Conservation (phyloP, 2,888 invertebrate genomes). For the Anarsia innoxiella region DNA sequence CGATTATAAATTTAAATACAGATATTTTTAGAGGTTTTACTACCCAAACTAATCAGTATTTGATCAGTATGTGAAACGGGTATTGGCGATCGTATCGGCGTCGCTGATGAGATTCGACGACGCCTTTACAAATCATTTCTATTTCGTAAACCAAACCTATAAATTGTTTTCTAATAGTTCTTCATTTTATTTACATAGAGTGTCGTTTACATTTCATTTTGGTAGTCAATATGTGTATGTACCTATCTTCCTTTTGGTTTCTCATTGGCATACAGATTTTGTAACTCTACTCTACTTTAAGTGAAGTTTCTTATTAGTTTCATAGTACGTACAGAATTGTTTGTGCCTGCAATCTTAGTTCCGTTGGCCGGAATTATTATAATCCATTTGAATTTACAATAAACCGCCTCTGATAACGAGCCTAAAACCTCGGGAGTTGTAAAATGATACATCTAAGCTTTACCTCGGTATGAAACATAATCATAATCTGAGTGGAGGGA, state of each 20-base stretch:
- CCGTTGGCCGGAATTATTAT: too few species aligned
- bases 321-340: too few species aligned
- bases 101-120: conserved; percentile 14
- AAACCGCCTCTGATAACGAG: conserved; percentile 5
- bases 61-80: conserved; percentile 23
- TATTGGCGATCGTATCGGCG: conserved; percentile 20
- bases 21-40: conserved; percentile 42
- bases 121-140: conserved; percentile 16
- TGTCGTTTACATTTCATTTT: too few species aligned
- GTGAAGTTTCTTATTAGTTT: too few species aligned
- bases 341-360: too few species aligned
- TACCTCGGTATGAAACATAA: conserved; percentile 38
- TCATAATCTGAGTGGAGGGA: conserved; percentile 35
- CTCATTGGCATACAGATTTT: too few species aligned
- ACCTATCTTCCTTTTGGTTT: too few species aligned
- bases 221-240: too few species aligned
- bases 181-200: too few species aligned
- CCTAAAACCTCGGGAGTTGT: conserved; percentile 19
- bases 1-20: conserved; percentile 13
- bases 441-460: conserved; percentile 26
- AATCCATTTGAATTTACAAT: not conserved
- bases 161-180: too few species aligned
- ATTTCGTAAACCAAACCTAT: too few species aligned
- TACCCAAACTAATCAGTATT: conserved; percentile 38
- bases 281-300: too few species aligned